phyloP scores from a whole-genome alignment of 2,797 vertebrate species.

The Pangasius macronema region DNA sequence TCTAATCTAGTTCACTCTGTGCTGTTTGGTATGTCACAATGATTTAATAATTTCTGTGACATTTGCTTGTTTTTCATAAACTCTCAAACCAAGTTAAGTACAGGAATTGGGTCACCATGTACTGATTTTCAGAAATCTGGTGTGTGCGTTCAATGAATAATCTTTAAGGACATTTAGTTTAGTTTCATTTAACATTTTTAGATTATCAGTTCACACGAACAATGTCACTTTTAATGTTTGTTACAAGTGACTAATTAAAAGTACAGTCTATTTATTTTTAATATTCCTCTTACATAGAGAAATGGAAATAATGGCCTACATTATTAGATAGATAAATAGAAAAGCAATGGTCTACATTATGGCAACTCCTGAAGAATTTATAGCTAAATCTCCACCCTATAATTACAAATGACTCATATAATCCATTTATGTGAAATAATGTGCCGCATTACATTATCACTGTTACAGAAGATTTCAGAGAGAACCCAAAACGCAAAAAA shows the following conservation, averaged over 20 bases:
- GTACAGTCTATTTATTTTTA: background rate
- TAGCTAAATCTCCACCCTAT: background rate
- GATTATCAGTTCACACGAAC: background rate
- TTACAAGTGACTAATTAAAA: background rate
- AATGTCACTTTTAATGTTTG: background rate
- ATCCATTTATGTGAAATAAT: background rate
- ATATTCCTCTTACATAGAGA: background rate
- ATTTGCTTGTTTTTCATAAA: slow-evolving; percentile 58
- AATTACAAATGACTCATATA: slow-evolving; percentile 4
- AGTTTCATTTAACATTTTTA: background rate
- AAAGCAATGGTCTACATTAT: background rate
- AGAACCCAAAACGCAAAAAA: background rate
- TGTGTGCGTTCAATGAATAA: background rate
- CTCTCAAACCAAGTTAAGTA: slow-evolving; percentile 65
- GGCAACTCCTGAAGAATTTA: background rate
- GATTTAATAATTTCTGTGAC: slow-evolving; percentile 19
- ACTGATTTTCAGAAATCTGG: slow-evolving; percentile 51
- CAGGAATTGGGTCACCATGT: slow-evolving; percentile 68
- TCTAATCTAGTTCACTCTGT: background rate
- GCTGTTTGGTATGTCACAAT: slow-evolving; percentile 10
- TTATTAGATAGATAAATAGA: background rate
- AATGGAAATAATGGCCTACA: background rate
- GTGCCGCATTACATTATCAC: background rate
- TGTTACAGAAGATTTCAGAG: background rate
- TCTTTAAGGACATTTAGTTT: background rate